Conservation (phyloP, 2,113 vertebrate species). For the Takifugu bimaculatus region DNA sequence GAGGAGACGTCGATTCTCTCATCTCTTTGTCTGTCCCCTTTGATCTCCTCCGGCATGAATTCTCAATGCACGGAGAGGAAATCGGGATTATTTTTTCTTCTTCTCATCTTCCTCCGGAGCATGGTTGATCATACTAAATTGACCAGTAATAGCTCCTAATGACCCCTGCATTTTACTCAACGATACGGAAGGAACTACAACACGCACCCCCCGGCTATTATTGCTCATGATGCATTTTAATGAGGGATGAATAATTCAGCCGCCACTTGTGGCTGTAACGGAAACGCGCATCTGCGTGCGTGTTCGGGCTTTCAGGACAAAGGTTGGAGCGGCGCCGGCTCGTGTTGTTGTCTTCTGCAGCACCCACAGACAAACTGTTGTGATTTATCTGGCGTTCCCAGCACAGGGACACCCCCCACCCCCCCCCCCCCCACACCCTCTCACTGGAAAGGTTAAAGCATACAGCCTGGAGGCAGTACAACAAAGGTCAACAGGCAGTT, state of each 20-base stretch:
- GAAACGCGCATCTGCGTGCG: too few species aligned
- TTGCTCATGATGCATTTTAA: constrained; percentile 62
- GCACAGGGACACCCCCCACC: constrained; percentile 32
- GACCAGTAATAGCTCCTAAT: constrained; percentile 69
- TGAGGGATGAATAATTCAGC: constrained; percentile 66
- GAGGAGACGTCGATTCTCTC: constrained; percentile 68
- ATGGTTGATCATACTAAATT: constrained; percentile 68
- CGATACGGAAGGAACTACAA: constrained; percentile 12
- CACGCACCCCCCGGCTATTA: constrained; percentile 49
- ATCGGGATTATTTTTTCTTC: constrained; percentile 48
- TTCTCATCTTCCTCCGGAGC: constrained; percentile 41
- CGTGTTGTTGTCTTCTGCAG: constrained; percentile 44
- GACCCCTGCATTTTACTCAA: constrained; percentile 60
- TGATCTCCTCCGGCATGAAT: constrained; percentile 66
- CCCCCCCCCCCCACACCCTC: constrained; percentile 41
- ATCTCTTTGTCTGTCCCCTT: constrained; percentile 70
- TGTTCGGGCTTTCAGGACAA: not conserved
- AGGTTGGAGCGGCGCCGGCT: constrained; percentile 20
- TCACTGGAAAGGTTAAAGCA: constrained; percentile 70
- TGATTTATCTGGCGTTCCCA: constrained; percentile 68
- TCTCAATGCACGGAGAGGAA: constrained; percentile 60
- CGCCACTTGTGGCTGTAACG: constrained; percentile 27
- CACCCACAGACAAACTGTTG: constrained; percentile 47
- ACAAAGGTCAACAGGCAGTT: constrained; percentile 71
- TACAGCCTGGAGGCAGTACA: constrained; percentile 63